Evolutionary conservation across 2,888 invertebrate species (phyloP), one percentile per base, ranked within the genome.

Genomic region (Gari tellinella): DNA sequence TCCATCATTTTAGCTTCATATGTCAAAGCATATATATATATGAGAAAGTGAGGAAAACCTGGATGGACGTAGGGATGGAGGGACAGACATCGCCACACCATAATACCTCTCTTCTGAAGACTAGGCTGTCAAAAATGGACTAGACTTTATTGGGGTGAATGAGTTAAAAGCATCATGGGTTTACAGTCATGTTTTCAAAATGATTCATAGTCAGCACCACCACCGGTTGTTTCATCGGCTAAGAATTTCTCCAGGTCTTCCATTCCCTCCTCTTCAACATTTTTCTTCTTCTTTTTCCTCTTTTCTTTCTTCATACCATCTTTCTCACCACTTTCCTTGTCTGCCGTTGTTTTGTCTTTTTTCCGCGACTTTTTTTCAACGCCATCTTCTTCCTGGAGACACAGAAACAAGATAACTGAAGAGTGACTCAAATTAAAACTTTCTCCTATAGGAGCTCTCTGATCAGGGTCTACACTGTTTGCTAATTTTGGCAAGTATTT

Each of bases 241-340:
- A 89, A 75, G 61, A 89, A 89, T 45, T 85, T 84, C 69, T 89
- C 89, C 43, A 89, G 73, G 49, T 85, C 87, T 56, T 85, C 83
- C 58, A 82, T 82, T 12, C 74, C 81, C 45, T 84, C 81, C 21
- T 77, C 67, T 1, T 81, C 83, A 26, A 79, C 78, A 7, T 60
- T 51, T 17, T 43, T 57, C n/a, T 41, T 37, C 58, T 64, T 72
- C n/a, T 76, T 75, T 45, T 72, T 77, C 67, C 78, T 79, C 51
- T 81, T 80, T 52, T 81, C 83, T 55, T 83, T 80, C 23, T 70
- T 61, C 8, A 23, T 57, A 10, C 58, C 40, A 48, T 66, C 48
- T 63, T 57, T 69, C 15, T 75, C 72, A 25, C 64, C 73, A 52
- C 64, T 75, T 57, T 80, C 78, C 45, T 79, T 76, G 45, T 81